Evolutionary conservation across 1,140 invertebrate genomes (phyloP).

Genomic region (Rhagoletis zephyria): DNA sequence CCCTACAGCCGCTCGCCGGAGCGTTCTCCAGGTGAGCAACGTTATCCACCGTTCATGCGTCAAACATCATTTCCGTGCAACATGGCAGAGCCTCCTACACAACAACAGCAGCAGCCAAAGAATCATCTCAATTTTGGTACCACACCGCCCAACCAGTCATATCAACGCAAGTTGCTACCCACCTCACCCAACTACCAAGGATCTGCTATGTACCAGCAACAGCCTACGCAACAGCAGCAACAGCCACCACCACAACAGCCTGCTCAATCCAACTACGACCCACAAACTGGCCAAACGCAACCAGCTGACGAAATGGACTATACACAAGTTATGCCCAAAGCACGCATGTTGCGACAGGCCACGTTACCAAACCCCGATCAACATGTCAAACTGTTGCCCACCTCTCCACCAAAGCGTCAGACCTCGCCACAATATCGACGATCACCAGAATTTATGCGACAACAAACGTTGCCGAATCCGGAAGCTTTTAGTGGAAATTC

Average conservation of each 20-base stretch:
- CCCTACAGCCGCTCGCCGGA: conserved; percentile 71
- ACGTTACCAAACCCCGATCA: conserved; percentile 72
- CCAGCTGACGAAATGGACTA: conserved; percentile 68
- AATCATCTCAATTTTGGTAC: neutral
- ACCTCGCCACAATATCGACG: conserved; percentile 71
- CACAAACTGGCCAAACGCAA: conserved; percentile 58
- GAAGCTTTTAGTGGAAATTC: conserved; percentile 70
- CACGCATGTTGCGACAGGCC: conserved; percentile 69
- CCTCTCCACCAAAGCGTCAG: conserved; percentile 72
- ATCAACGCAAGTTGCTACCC: conserved; percentile 64
- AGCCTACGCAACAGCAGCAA: conserved; percentile 17
- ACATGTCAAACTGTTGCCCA: conserved; percentile 71
- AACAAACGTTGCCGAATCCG: conserved; percentile 71
- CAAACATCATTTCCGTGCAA: conserved; percentile 70
- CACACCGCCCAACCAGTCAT: conserved; percentile 61
- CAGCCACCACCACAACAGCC: neutral
- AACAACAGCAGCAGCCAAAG: conserved; percentile 54
- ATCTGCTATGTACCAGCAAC: conserved; percentile 16
- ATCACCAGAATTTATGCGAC: conserved; percentile 71
- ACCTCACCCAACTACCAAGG: conserved; percentile 58
- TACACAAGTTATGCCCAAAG: conserved; percentile 62
- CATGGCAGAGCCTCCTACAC: conserved; percentile 57
- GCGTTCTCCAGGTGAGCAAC: conserved; percentile 68
- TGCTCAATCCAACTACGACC: conserved; percentile 61
- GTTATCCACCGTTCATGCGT: conserved; percentile 71